phyloP scores from a whole-genome alignment of 2,797 vertebrate species.

The Crocodylus rhombifer region DNA sequence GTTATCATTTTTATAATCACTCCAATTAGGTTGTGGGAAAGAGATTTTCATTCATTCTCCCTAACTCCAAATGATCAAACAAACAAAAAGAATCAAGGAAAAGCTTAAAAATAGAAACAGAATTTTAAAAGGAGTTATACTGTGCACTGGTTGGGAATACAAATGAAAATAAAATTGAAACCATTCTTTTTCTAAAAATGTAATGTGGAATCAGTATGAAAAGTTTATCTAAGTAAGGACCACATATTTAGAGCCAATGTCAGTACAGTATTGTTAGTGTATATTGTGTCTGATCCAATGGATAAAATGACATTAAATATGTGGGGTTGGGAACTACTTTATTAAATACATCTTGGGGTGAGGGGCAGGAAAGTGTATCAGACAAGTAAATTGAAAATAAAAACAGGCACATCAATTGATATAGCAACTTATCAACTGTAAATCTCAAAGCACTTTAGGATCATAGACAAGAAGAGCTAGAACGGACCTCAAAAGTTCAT shows the following conservation, averaged over 20 bases:
- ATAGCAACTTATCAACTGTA: neutral
- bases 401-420: neutral
- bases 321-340: neutral
- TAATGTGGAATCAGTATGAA: neutral
- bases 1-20: neutral
- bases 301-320: neutral
- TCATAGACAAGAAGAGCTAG: neutral
- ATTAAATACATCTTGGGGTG: neutral
- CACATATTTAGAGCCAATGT: neutral
- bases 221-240: neutral
- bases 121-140: neutral
- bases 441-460: neutral
- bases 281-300: neutral
- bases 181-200: neutral
- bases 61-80: neutral
- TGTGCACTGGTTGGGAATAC: neutral
- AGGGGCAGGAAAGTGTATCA: neutral
- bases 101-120: neutral
- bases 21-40: neutral
- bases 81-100: slow-evolving; percentile 18
- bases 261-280: neutral
- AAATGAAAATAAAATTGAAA: neutral
- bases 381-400: neutral
- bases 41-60: neutral
- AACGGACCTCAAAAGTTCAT: too few species aligned